Evolutionary conservation across 2,888 invertebrate genomes (phyloP).

Genomic region (Phaedon cochleariae): DNA sequence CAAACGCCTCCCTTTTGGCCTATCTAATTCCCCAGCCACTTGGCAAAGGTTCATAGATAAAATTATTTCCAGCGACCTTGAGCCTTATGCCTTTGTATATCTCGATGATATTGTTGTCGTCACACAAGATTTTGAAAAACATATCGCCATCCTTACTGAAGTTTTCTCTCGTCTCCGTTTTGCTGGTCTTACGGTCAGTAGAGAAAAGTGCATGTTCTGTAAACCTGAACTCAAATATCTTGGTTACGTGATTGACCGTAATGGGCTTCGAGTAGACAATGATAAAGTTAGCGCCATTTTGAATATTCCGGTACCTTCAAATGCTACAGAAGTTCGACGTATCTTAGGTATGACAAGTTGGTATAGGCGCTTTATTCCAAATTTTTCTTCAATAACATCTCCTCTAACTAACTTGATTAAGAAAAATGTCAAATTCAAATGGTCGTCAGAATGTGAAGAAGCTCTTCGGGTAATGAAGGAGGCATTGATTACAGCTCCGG

Average conservation of each 20-base stretch:
- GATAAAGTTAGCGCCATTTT: slow-evolving; percentile 22
- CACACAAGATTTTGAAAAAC: slow-evolving; percentile 16
- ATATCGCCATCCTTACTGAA: slow-evolving; percentile 3
- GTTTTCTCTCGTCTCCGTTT: slow-evolving; percentile 8
- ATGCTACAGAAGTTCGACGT: background rate
- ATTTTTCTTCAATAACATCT: slow-evolving; percentile 7
- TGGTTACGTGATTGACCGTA: slow-evolving; percentile 17
- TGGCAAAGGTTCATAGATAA: too few relatives aligned
- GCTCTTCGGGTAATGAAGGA: slow-evolving; percentile 32
- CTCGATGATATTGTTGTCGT: slow-evolving; percentile 12
- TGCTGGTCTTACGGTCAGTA: slow-evolving; percentile 26
- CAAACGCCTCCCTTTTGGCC: slow-evolving; percentile 12
- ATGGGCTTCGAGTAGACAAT: slow-evolving; percentile 25
- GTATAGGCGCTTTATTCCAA: too few relatives aligned
- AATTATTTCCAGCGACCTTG: background rate
- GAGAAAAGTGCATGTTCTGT: slow-evolving; percentile 32
- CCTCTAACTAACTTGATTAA: slow-evolving; percentile 27
- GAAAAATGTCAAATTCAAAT: slow-evolving; percentile 30
- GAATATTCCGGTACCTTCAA: slow-evolving; percentile 29
- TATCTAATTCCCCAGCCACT: slow-evolving; percentile 39
- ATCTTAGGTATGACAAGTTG: too few relatives aligned
- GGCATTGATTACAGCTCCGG: slow-evolving; percentile 23
- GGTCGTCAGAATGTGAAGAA: slow-evolving; percentile 29
- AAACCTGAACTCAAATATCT: slow-evolving; percentile 24
- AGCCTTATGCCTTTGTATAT: slow-evolving; percentile 35